These are phyloP conservation scores for Drosophila micromelanica DNA, from an alignment of 1,140 invertebrate genomes.

Conservation along the genomic window DNA sequence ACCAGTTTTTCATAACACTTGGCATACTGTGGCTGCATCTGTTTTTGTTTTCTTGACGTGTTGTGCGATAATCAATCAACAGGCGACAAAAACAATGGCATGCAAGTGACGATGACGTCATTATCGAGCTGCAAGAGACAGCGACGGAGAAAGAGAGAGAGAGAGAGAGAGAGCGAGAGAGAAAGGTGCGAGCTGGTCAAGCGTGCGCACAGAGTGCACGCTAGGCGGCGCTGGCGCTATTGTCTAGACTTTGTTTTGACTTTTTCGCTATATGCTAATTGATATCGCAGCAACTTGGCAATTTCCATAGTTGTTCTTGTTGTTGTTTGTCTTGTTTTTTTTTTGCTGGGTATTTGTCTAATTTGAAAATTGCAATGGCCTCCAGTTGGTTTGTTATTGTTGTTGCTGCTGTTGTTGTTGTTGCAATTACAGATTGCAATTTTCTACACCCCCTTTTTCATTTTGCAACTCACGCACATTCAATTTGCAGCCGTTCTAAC, in stretches of 20 bases:
- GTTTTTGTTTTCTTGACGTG: slow-evolving; percentile 34
- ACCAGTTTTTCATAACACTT: not conserved
- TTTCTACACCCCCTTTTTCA: not conserved
- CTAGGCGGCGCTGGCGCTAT: slow-evolving; percentile 50
- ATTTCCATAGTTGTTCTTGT: slow-evolving; percentile 43
- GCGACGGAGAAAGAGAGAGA: not conserved
- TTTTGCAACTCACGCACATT: slow-evolving; percentile 63
- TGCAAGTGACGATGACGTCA: slow-evolving; percentile 28
- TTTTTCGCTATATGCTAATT: slow-evolving; percentile 71
- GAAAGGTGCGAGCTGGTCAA: slow-evolving; percentile 38
- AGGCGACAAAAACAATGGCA: slow-evolving; percentile 31
- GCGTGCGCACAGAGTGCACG: slow-evolving; percentile 26
- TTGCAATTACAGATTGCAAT: slow-evolving; percentile 20
- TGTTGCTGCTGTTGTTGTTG: slow-evolving; percentile 6
- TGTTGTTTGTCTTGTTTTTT: slow-evolving; percentile 19
- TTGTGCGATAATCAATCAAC: slow-evolving; percentile 69
- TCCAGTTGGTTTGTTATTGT: slow-evolving; percentile 27
- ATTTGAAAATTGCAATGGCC: slow-evolving; percentile 79
- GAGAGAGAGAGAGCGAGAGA: no score
- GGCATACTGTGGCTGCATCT: slow-evolving; percentile 28
- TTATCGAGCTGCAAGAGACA: not conserved
- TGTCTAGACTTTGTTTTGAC: slow-evolving; percentile 72
- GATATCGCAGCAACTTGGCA: slow-evolving; percentile 59
- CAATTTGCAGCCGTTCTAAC: slow-evolving; percentile 57
- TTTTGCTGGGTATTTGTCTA: slow-evolving; percentile 52